Conservation (phyloP, 2,888 invertebrate species). For the Thymelicus acteon region DNA sequence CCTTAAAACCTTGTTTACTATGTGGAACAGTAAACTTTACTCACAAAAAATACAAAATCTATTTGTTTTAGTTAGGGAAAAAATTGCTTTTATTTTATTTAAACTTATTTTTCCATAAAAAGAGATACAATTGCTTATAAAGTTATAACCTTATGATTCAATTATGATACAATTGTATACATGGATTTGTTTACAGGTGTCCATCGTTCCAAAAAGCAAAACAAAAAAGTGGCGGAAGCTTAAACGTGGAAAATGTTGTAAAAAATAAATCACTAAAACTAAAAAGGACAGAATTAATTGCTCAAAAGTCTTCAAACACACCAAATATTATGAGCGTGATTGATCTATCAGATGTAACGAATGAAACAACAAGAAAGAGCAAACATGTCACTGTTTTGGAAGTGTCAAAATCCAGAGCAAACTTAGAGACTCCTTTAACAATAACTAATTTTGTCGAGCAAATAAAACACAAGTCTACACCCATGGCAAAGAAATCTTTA, state of each 20-base stretch:
- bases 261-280: slow-evolving; percentile 46
- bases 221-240: slow-evolving; percentile 45
- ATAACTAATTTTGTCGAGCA: slow-evolving; percentile 70
- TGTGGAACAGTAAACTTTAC: too few relatives aligned
- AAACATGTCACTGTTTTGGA: slow-evolving; percentile 57
- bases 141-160: too few relatives aligned
- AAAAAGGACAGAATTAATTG: slow-evolving; percentile 38
- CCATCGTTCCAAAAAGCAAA: slow-evolving; percentile 57
- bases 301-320: slow-evolving; percentile 1
- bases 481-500: slow-evolving; percentile 71
- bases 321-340: slow-evolving; percentile 52
- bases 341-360: slow-evolving; percentile 56
- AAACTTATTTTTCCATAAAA: not conserved
- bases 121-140: not conserved
- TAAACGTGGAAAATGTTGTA: slow-evolving; percentile 38
- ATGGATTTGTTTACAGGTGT: slow-evolving; percentile 50
- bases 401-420: slow-evolving; percentile 45
- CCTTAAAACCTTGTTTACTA: not conserved
- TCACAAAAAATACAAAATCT: too few relatives aligned
- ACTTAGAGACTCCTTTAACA: slow-evolving; percentile 66
- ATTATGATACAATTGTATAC: not conserved
- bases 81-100: too few relatives aligned
- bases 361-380: slow-evolving; percentile 48
- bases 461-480: slow-evolving; percentile 73
- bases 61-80: too few relatives aligned